These are phyloP conservation scores for Psilanteris sp. DNA, from an alignment of 1,140 invertebrate genomes.

Conservation along the genomic window DNA sequence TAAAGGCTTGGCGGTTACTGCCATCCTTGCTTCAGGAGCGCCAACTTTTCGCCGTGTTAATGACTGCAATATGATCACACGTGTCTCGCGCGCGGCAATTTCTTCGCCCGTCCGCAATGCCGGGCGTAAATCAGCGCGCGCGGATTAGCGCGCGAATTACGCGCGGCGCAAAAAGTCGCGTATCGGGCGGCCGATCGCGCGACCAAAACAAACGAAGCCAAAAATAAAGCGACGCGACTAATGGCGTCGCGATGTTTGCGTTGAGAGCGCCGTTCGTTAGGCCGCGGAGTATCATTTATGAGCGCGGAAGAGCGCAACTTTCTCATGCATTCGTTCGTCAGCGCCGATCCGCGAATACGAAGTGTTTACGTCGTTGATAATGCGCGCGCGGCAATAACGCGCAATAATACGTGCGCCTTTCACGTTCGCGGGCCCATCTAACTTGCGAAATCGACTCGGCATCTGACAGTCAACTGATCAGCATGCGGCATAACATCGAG, in stretches of 20 bases:
- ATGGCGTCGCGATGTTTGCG: constrained; percentile 15
- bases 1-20: constrained; percentile 80
- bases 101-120: constrained; percentile 54
- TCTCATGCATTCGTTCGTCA: too few relatives aligned
- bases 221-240: constrained; percentile 15
- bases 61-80: constrained; percentile 78
- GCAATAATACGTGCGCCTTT: constrained; percentile 26
- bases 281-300: too few relatives aligned
- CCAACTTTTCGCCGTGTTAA: constrained; percentile 78
- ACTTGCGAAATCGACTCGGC: constrained; percentile 34
- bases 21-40: constrained; percentile 65
- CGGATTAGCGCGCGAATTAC: constrained; percentile 38
- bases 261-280: neutral
- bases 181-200: constrained; percentile 11
- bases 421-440: constrained; percentile 35
- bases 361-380: too few relatives aligned
- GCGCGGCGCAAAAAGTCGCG: constrained; percentile 9
- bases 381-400: constrained; percentile 15
- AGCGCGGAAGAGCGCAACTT: neutral
- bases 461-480: constrained; percentile 50
- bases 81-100: constrained; percentile 66
- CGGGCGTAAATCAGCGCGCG: constrained; percentile 45
- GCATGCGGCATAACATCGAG: constrained; percentile 42
- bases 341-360: too few relatives aligned
- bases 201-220: constrained; percentile 26